Conservation (phyloP, 2,797 vertebrate species). For the Crenuchus spilurus region DNA sequence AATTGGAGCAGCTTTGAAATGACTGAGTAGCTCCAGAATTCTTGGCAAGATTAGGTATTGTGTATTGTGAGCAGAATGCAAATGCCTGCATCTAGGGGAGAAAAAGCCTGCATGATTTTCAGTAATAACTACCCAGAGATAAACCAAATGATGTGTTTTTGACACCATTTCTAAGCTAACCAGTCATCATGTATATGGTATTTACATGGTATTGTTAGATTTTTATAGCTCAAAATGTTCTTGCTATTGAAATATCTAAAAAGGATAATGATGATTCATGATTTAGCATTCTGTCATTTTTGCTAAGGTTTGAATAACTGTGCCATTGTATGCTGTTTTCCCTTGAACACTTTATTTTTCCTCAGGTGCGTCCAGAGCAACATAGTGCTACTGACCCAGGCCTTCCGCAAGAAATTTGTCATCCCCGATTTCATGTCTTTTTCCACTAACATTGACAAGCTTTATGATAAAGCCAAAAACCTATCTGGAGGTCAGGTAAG, state of each 20-base stretch:
- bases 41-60: not conserved
- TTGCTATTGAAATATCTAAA: not conserved
- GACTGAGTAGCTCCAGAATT: not conserved
- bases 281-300: not conserved
- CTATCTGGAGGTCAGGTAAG: slow-evolving; percentile 87
- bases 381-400: slow-evolving; percentile 88
- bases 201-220: not conserved
- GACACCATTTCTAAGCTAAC: not conserved
- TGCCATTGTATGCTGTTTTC: not conserved
- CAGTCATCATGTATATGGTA: not conserved
- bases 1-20: not conserved
- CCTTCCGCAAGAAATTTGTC: slow-evolving; percentile 89
- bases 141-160: not conserved
- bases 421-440: slow-evolving; percentile 89
- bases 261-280: not conserved
- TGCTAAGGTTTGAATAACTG: not conserved
- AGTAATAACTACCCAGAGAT: not conserved
- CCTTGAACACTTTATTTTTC: not conserved
- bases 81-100: not conserved
- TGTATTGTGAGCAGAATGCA: not conserved
- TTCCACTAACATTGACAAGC: slow-evolving; percentile 84
- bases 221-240: not conserved
- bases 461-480: slow-evolving; percentile 84
- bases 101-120: not conserved
- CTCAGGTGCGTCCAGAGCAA: slow-evolving; percentile 89